Evolutionary conservation across 2,113 vertebrate species (phyloP).

Genomic region (Tychaedon coryphoeus): DNA sequence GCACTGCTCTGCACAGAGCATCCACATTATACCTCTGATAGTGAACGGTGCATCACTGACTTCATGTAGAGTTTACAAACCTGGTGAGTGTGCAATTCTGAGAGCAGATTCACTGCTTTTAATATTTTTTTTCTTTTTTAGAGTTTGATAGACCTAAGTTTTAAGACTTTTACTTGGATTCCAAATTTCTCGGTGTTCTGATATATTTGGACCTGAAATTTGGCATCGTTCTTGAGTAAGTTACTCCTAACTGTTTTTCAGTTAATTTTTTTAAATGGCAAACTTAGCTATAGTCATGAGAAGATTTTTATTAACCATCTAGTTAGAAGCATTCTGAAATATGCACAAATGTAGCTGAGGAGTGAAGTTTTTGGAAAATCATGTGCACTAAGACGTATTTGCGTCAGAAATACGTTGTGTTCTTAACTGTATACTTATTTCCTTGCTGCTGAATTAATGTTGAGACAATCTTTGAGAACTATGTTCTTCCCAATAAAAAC

Average conservation of each 20-base stretch:
- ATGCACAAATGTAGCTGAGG: conserved; percentile 25
- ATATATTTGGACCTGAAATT: background rate
- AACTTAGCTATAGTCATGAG: background rate
- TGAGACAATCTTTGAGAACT: conserved; percentile 69
- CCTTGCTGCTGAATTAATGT: conserved; percentile 60
- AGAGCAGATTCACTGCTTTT: conserved; percentile 59
- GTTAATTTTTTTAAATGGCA: background rate
- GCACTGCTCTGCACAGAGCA: background rate
- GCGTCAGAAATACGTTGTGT: background rate
- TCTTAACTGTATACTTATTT: conserved; percentile 40
- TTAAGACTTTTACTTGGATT: background rate
- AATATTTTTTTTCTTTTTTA: background rate
- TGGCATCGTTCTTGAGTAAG: background rate
- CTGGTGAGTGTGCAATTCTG: conserved; percentile 59
- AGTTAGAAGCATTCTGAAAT: background rate
- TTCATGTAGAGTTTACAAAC: conserved; percentile 52
- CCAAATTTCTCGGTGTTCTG: background rate
- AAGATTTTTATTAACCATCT: background rate
- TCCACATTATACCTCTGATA: background rate
- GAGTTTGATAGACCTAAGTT: background rate
- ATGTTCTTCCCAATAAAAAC: conserved; percentile 63
- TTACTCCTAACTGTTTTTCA: background rate
- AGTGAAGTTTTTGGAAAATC: background rate
- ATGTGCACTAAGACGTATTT: conserved; percentile 41
- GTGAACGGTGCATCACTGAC: background rate